These are phyloP conservation scores for Oophaga pumilio DNA, from an alignment of 2,113 vertebrate genomes.

Conservation along the genomic window DNA sequence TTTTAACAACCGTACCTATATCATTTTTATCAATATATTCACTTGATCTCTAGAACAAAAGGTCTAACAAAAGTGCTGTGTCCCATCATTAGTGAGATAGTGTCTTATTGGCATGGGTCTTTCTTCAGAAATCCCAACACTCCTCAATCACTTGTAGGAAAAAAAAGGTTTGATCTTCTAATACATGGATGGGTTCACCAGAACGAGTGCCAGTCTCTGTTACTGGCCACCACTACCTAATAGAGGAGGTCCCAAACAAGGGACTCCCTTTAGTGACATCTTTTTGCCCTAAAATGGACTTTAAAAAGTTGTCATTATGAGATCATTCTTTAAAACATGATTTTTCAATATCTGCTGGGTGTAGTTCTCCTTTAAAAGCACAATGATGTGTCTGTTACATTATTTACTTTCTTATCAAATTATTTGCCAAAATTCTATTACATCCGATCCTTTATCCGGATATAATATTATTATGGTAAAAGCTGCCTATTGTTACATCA, in stretches of 20 bases:
- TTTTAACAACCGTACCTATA: background rate
- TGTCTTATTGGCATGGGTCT: too few relatives aligned
- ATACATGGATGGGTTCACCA: background rate
- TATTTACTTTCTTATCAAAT: background rate
- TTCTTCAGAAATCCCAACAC: too few relatives aligned
- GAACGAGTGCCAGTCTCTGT: background rate
- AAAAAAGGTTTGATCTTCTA: too few relatives aligned
- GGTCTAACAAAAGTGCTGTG: too few relatives aligned
- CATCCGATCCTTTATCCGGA: background rate
- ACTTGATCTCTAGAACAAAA: background rate
- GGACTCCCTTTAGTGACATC: background rate
- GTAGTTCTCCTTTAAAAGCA: too few relatives aligned
- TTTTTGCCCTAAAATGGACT: too few relatives aligned
- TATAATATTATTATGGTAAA: background rate
- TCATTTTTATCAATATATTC: background rate
- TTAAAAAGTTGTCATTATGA: too few relatives aligned
- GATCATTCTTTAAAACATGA: too few relatives aligned
- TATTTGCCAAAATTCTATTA: background rate
- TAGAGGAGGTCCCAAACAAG: too few relatives aligned
- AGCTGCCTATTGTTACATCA: background rate
- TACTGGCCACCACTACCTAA: background rate
- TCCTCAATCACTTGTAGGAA: too few relatives aligned
- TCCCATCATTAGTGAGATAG: background rate
- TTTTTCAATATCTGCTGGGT: too few relatives aligned
- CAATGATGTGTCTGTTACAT: background rate